Percentiles rank a stretch among this genome's conserved stretches.
phyloP scores from a whole-genome alignment of 2,113 vertebrate genomes.

The Silurus meridionalis region DNA sequence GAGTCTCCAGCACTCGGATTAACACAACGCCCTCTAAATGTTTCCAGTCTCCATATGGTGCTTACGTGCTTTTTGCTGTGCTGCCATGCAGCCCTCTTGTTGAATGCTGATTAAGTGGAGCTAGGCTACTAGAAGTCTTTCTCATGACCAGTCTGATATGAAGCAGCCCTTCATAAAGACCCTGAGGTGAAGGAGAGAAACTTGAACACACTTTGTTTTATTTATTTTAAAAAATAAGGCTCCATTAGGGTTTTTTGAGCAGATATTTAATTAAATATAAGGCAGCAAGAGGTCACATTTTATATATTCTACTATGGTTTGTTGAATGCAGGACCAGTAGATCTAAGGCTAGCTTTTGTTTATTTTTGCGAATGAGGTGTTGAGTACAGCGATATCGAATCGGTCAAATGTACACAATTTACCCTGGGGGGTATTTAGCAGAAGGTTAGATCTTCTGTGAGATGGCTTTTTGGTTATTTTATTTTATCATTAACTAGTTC shows the following conservation, averaged over 20 bases:
- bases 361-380: neutral
- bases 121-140: neutral
- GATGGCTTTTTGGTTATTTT: neutral
- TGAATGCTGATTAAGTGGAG: conserved; percentile 35
- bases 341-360: neutral
- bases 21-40: neutral
- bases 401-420: neutral
- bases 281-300: neutral
- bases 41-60: conserved; percentile 29
- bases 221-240: neutral
- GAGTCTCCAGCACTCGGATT: neutral
- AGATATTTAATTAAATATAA: too few relatives aligned
- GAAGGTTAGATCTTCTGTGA: neutral
- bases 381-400: neutral
- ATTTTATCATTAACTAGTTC: neutral
- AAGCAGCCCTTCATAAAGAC: neutral
- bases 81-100: conserved; percentile 16
- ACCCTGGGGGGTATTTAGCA: neutral
- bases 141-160: conserved; percentile 11
- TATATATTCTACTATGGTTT: neutral
- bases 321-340: neutral
- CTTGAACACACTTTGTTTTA: neutral
- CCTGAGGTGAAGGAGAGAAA: neutral
- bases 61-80: conserved; percentile 1
- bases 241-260: too few relatives aligned